Evolutionary conservation across 1,140 invertebrate genomes (phyloP), one percentile per base, ranked within the genome.

Genomic region (Lycorma delicatula): DNA sequence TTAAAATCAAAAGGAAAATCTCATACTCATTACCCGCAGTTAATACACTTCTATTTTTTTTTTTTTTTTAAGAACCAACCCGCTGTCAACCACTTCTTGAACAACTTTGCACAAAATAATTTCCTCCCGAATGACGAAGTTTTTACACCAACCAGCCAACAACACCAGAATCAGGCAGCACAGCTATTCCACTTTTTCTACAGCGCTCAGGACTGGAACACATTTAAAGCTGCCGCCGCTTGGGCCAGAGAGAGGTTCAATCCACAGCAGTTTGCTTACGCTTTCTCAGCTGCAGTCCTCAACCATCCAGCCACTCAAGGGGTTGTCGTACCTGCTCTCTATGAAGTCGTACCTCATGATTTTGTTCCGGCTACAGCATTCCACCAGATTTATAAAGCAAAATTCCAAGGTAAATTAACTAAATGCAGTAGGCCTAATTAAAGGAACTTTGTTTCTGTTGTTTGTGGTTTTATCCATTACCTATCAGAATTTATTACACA

Each of bases 161-260:
- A 66, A 44, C 69, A 73, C 60, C 56, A 70, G 31, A 64, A 67
- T 48, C 72, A 75, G 56, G n/a, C n/a, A n/a, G 65, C 73, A 0
- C 72, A 75, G 9, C 63, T 85, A 1, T 79, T 77, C 66, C 67
- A 77, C 28, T 54, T 81, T 26, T 77, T 84, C 67, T 81, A 77
- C 66, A 77, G 76, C 44, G 80, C 81, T 48, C 81, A 80, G 60
- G 77, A 83, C 61, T 84, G 78, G 60, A 78, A 81, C 3, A 79
- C 74, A 12, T 85, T 85, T 71, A 78, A 73, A 70, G 77, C 79
- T 56, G 79, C 77, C 1, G 81, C 82, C n/a, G 63, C 74, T 12
- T 84, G 75, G 72, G 79, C 79, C 12, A 76, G 76, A 0, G 71
- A 74, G 54, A 62, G 80, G 56, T 64, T 82, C 7, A 85, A 85